Percentiles rank a stretch among this genome's conserved stretches.
Conservation (phyloP, 2,113 vertebrate genomes). For the Hoplias malabaricus region DNA sequence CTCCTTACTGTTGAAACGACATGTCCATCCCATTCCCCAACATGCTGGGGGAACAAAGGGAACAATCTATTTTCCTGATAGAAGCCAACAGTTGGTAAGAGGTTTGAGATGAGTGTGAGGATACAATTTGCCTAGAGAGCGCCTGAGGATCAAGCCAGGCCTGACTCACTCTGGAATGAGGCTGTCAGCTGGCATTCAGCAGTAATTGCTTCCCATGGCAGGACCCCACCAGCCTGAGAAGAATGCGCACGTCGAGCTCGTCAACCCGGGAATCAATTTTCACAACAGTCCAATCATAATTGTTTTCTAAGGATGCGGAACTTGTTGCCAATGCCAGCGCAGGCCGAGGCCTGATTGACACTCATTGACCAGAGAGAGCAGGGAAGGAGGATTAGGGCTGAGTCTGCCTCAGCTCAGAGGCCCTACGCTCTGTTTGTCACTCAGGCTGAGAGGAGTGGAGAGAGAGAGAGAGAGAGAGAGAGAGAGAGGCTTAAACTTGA, state of each 20-base stretch:
- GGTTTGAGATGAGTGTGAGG: constrained; percentile 91
- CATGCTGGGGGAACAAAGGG: constrained; percentile 87
- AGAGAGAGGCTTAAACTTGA: constrained; percentile 23
- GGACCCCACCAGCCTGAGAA: constrained; percentile 86
- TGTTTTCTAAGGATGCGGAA: constrained; percentile 83
- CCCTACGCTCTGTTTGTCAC: constrained; percentile 46
- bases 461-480: constrained; percentile 16
- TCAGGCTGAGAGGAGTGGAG: constrained; percentile 39
- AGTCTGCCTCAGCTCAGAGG: constrained; percentile 27
- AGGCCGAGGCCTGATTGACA: constrained; percentile 86
- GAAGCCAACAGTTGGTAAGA: constrained; percentile 88
- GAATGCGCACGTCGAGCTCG: constrained; percentile 73
- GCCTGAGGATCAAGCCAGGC: constrained; percentile 88
- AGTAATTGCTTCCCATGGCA: constrained; percentile 98
- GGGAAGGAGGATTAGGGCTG: constrained; percentile 37
- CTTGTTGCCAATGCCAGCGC: constrained; percentile 84
- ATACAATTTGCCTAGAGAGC: constrained; percentile 97
- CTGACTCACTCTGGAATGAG: constrained; percentile 85
- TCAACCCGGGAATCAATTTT: constrained; percentile 89
- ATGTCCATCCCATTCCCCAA: constrained; percentile 78
- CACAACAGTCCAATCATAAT: constrained; percentile 86
- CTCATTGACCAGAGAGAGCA: constrained; percentile 80
- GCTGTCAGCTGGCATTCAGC: constrained; percentile 96
- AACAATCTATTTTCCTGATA: constrained; percentile 88
- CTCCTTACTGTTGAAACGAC: constrained; percentile 78